Percentiles rank a stretch among this genome's conserved stretches.
Conservation (phyloP, 92 coral and sea anemone genomes). For the Porites rus region DNA sequence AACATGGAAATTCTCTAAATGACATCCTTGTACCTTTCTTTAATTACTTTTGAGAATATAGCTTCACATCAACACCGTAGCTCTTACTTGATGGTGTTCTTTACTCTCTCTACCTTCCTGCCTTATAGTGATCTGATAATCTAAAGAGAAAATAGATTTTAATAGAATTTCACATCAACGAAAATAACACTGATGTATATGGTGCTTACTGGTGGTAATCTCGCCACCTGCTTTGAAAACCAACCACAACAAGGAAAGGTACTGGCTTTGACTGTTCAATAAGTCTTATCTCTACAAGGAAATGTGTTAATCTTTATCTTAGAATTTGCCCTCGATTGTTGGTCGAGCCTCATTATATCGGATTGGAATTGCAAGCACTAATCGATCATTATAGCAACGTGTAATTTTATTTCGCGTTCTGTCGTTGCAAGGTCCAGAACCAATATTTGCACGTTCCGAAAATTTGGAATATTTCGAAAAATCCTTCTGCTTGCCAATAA, state of each 20-base stretch:
- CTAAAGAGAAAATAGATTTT: not conserved
- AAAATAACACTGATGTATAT: slow-evolving; percentile 39
- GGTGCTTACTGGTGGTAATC: slow-evolving; percentile 23
- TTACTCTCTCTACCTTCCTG: not conserved
- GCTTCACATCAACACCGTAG: not conserved
- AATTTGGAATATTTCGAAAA: too few relatives aligned
- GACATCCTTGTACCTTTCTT: too few relatives aligned
- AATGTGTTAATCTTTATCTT: too few relatives aligned
- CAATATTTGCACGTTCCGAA: too few relatives aligned
- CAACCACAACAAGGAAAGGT: not conserved
- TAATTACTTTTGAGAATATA: not conserved
- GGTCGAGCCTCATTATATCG: too few relatives aligned
- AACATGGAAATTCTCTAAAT: not conserved
- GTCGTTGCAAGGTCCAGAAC: too few relatives aligned
- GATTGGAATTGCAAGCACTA: too few relatives aligned
- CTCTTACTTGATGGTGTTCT: not conserved
- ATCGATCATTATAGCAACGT: too few relatives aligned
- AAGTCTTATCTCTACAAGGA: not conserved
- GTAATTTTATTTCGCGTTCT: too few relatives aligned
- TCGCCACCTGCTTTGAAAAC: slow-evolving; percentile 27
- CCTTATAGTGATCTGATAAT: not conserved
- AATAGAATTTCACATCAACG: not conserved
- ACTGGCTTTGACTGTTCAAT: not conserved
- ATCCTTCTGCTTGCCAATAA: too few relatives aligned
- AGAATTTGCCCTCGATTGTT: not conserved